phyloP scores from a whole-genome alignment of 2,888 invertebrate genomes.

The Macrophya annulata region DNA sequence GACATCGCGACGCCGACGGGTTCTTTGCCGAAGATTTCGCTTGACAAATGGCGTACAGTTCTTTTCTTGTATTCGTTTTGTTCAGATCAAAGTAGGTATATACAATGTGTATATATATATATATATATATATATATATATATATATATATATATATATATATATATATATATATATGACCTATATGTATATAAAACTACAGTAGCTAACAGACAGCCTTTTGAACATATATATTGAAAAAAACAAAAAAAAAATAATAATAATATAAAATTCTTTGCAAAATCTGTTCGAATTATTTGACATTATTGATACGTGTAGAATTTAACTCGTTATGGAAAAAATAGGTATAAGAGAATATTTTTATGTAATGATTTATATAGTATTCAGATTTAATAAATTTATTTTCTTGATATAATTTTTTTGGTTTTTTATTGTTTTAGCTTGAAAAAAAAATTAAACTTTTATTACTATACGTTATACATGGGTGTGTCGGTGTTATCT shows the following conservation, averaged over 20 bases:
- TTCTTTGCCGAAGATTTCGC: background rate
- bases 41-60: slow-evolving; percentile 2
- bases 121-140: no score
- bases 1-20: background rate
- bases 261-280: background rate
- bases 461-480: no score
- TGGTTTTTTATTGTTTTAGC: background rate
- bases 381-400: background rate
- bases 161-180: background rate
- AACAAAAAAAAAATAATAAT: background rate
- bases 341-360: background rate
- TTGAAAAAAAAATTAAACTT: no score
- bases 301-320: background rate
- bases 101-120: background rate
- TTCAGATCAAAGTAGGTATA: background rate
- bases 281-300: background rate
- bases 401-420: background rate
- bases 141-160: background rate
- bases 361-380: background rate
- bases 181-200: no score
- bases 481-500: no score
- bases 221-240: background rate
- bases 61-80: background rate
- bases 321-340: background rate
- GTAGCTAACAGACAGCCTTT: no score